Evolutionary conservation across 2,888 invertebrate genomes (phyloP), one percentile per base, ranked within the genome.

Genomic region (Rhingia campestris): DNA sequence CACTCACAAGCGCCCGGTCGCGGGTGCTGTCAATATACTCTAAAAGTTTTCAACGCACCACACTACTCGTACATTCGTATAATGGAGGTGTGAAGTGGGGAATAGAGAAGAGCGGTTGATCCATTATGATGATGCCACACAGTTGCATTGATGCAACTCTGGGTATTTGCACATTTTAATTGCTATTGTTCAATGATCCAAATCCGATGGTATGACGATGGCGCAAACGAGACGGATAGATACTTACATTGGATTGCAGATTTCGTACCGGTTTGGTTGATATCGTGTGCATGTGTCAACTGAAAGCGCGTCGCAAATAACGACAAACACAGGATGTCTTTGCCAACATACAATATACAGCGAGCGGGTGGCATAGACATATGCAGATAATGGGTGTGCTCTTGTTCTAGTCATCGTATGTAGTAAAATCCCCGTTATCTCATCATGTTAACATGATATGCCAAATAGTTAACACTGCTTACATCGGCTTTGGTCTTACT

Each of bases 401-500:
- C 53, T 14, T 47, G 47, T 45, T 14, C 35, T 39, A 45, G 59
- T 58, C 14, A 14, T 10, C 45, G 59, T 59, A 64, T 61, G 47
- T 66, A 70, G 75, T 66, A 54, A 56, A 72, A 82, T 77, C 63
- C 64, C 43, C 69, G 73, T 82, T 82, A 77, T 82, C 82, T 77
- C 82, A 82, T 82, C 82, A 82, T 82, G 82, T 79, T 82, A 82
- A 82, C 82, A 79, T 74, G 82, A 82, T 82, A 82, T 73, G 77
- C 82, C 79, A 79, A 77, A 82, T 82, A 77, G 77, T 77, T 79
- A 73, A 73, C 81, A 81, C 76, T 77, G 82, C 77, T 77, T 77
- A 73, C 73, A 77, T 39, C 67, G 49, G 66, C 81, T 72, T 81
- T 61, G 81, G 47, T 70, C 61, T 67, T 76, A 72, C 54, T 14